Percentiles rank a stretch among this genome's conserved stretches.
These are phyloP conservation scores for Linyphia triangularis DNA, from an alignment of 2,888 invertebrate species.

Conservation along the genomic window DNA sequence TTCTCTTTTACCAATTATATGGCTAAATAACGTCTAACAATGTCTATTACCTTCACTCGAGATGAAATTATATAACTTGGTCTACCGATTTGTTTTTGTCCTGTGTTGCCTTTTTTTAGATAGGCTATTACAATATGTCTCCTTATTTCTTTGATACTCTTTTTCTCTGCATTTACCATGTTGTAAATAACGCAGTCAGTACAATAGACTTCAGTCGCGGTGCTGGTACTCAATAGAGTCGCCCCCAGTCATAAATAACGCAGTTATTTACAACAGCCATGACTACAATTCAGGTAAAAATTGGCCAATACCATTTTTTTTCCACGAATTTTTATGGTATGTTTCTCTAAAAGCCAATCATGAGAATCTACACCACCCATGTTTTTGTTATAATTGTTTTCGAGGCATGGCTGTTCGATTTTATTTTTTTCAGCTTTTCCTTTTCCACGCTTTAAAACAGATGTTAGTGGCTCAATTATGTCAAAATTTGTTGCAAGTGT, in stretches of 20 bases:
- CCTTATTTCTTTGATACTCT: constrained; percentile 18
- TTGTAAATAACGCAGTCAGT: too few relatives aligned
- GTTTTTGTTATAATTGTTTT: constrained; percentile 20
- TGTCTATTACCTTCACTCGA: constrained; percentile 13
- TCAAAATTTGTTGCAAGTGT: not conserved
- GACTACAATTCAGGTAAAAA: constrained; percentile 9
- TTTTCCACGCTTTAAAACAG: constrained; percentile 7
- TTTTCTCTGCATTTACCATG: not conserved
- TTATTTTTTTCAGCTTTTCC: constrained; percentile 10
- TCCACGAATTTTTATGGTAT: constrained; percentile 24
- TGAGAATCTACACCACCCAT: constrained; percentile 25
- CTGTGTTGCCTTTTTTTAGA: constrained; percentile 16
- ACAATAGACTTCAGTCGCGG: too few relatives aligned
- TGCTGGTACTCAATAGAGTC: too few relatives aligned
- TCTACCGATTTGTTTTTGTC: constrained; percentile 3
- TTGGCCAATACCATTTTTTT: constrained; percentile 37
- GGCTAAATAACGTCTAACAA: constrained; percentile 20
- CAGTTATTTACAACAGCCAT: constrained; percentile 13
- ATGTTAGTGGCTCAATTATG: not conserved
- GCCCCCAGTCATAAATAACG: too few relatives aligned
- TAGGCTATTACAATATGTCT: constrained; percentile 18
- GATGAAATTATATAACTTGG: constrained; percentile 22
- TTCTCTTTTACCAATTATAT: constrained; percentile 21
- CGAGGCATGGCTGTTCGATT: constrained; percentile 3
- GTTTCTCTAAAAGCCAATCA: constrained; percentile 28